Base-by-base conservation (phyloP, 2,113 vertebrate genomes). In the Neodontobutis hainanensis region DNA sequence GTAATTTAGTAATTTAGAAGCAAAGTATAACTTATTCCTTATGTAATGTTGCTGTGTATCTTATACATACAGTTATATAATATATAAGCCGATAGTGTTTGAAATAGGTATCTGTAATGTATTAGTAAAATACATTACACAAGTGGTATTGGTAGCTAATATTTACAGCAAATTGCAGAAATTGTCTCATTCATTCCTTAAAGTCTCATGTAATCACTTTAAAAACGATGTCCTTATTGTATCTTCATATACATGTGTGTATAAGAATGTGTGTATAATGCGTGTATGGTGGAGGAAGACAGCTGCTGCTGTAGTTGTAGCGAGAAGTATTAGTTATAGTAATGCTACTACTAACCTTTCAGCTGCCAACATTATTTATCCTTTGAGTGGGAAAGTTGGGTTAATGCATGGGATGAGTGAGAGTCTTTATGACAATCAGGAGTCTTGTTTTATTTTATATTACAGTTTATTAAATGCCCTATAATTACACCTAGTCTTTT, bases 391-490 rank as follows among this genome's bases (percentile, higher is more conserved):
- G 65, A 52, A 40, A 53, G 61, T 42, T 40, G 61, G 61, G 47
- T 48, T 64, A 59, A 72, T 75, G 70, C 8, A 47, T 53, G 14
- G 27, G 42, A 11, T 61, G 2, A 35, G 61, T 27, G 19, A 47
- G 9, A 32, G 19, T 15, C 42, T 42, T 50, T 1, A 50, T 44
- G 57, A 47, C 61, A 6, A 73, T 58, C 11, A 68, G 47, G 34
- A 52, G 32, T n/a, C n/a, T n/a, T 67, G 57, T 66, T 83, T 74
- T 68, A 70, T 82, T 85, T 81, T 81, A 72, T 58, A 58, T 19
- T 82, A 86, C 50, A 64, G 36, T 61, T 56, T 44, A 83, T 85
- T 90, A 83, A 84, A 84, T 49, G 10, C 55, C 51, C 35, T 47
- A 61, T 57, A 14, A 51, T 81, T 63, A 44, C 51, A 56, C 16